Percentiles rank a stretch among this genome's conserved stretches.
phyloP scores from a whole-genome alignment of 2,113 vertebrate genomes.

The Labrus mixtus region DNA sequence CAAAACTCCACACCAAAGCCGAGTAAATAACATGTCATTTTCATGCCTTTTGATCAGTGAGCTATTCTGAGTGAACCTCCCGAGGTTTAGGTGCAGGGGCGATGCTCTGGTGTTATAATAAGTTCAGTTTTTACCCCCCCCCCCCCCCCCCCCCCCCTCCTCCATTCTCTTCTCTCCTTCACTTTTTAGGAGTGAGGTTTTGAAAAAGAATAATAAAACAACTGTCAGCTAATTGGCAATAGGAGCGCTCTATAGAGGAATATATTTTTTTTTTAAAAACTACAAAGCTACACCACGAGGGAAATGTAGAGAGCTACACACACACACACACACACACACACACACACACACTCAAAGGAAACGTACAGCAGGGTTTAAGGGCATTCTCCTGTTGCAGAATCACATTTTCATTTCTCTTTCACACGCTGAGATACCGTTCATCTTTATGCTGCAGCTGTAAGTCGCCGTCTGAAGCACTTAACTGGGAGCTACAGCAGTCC shows the following conservation, averaged over 20 bases:
- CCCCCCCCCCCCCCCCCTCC: no score
- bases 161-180: conserved; percentile 30
- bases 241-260: conserved; percentile 45
- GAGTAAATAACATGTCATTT: conserved; percentile 71
- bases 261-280: no score
- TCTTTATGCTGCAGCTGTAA: conserved; percentile 6
- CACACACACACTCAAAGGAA: background rate
- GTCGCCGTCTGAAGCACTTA: conserved; percentile 44
- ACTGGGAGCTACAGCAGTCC: conserved; percentile 21
- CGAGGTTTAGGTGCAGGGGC: conserved; percentile 58
- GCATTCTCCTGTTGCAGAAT: conserved; percentile 58
- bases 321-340: background rate
- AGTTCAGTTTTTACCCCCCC: conserved; percentile 19
- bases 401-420: conserved; percentile 49
- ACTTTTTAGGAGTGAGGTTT: conserved; percentile 64
- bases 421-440: background rate
- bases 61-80: conserved; percentile 67
- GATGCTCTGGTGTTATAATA: conserved; percentile 58
- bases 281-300: conserved; percentile 73
- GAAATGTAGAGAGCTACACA: conserved; percentile 52
- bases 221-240: conserved; percentile 77
- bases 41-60: conserved; percentile 69
- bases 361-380: conserved; percentile 39
- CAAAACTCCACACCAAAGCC: conserved; percentile 36
- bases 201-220: conserved; percentile 78